A percentile compares a stretch with the other conserved stretches of the same genome.
Evolutionary conservation across 2,888 invertebrate species (phyloP).

Genomic region (Bruchidius siliquastri): DNA sequence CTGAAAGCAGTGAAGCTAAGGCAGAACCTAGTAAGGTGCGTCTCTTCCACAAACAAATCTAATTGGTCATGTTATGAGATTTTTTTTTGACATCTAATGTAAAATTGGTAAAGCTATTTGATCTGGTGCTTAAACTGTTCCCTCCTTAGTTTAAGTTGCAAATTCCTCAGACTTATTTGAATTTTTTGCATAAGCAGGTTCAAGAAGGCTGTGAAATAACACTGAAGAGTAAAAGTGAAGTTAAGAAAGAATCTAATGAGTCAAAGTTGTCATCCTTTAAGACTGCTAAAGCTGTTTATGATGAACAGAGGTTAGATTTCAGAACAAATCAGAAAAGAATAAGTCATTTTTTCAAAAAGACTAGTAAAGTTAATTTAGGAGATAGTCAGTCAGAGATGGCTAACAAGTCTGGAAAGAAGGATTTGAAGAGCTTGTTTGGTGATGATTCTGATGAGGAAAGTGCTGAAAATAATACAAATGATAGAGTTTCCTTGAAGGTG

Average conservation of each 20-base stretch:
- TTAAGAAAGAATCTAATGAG: not conserved
- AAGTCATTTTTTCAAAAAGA: conserved; percentile 16
- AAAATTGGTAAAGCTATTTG: no score
- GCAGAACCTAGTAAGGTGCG: not conserved
- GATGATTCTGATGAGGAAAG: conserved; percentile 51
- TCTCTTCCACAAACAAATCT: no score
- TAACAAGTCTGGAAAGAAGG: conserved; percentile 9
- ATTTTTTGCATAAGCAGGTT: not conserved
- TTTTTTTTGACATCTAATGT: no score
- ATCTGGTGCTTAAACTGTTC: no score
- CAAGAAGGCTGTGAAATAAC: not conserved
- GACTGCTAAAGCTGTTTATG: conserved; percentile 4
- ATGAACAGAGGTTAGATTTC: not conserved
- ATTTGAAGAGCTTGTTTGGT: conserved; percentile 52
- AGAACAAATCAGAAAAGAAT: conserved; percentile 17
- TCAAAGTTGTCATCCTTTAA: not conserved
- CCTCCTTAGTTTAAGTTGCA: no score
- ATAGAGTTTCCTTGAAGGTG: not conserved
- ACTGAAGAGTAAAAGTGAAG: not conserved
- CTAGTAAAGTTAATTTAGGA: conserved; percentile 15
- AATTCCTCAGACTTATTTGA: not conserved
- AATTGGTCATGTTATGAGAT: no score
- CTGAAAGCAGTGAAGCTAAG: not conserved
- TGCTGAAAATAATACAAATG: not conserved
- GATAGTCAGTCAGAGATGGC: conserved; percentile 6